phyloP scores from a whole-genome alignment of 2,113 vertebrate species.

The Petrocephalus microphthalmus region DNA sequence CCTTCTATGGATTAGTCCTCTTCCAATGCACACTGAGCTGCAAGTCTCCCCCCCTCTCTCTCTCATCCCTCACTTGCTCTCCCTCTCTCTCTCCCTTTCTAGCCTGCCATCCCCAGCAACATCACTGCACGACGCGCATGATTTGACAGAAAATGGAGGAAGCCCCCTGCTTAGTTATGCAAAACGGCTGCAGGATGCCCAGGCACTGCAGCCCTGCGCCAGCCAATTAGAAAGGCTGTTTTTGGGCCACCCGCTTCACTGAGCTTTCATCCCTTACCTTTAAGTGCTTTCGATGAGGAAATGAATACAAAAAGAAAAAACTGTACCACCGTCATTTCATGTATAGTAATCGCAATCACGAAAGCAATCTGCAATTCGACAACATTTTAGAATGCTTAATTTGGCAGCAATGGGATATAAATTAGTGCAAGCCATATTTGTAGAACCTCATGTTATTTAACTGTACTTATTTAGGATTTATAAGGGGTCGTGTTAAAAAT shows the following conservation, averaged over 20 bases:
- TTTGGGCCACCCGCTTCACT: not conserved
- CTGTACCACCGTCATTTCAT: not conserved
- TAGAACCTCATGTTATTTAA: not conserved
- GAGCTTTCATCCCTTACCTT: not conserved
- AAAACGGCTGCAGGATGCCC: conserved; percentile 38
- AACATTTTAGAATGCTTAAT: not conserved
- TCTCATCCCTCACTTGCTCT: not conserved
- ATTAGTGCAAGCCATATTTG: not conserved
- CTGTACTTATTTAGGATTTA: not conserved
- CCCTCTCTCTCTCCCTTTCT: conserved; percentile 27
- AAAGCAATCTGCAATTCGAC: not conserved
- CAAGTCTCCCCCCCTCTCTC: not conserved
- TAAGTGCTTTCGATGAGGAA: not conserved
- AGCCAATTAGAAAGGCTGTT: conserved; percentile 1
- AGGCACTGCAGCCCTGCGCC: conserved; percentile 21
- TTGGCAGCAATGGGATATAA: not conserved
- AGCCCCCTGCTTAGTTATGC: conserved; percentile 57
- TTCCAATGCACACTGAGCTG: conserved; percentile 33
- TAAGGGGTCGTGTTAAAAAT: not conserved
- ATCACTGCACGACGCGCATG: conserved; percentile 19
- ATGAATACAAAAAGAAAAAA: not conserved
- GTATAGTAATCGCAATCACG: not conserved
- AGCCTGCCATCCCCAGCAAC: conserved; percentile 43
- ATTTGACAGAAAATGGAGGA: conserved; percentile 64
- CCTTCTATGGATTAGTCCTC: conserved; percentile 41